Evolutionary conservation across 2,113 vertebrate species (phyloP).

Genomic region (Phaethornis superciliosus): DNA sequence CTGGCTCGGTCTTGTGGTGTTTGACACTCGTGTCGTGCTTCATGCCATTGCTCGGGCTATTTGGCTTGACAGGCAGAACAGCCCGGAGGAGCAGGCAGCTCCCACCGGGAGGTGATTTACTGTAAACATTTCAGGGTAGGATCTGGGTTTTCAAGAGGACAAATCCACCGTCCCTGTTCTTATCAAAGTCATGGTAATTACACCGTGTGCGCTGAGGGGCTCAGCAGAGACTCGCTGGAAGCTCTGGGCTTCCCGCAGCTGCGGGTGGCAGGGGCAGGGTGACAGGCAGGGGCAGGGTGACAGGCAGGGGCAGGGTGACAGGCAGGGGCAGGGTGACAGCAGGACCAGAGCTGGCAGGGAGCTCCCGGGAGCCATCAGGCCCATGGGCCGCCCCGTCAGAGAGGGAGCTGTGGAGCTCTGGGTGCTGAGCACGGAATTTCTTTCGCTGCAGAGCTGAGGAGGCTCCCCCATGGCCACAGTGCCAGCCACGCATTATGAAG

Average conservation of each 20-base stretch:
- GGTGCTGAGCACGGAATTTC: not conserved
- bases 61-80: not conserved
- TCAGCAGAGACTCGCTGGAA: not conserved
- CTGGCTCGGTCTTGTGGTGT: not conserved
- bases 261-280: rapidly evolving
- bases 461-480: rapidly evolving
- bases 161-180: not conserved
- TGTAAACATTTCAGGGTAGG: not conserved
- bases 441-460: not conserved
- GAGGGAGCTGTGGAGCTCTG: not conserved
- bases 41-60: not conserved
- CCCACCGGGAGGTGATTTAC: not conserved
- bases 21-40: not conserved
- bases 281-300: rapidly evolving
- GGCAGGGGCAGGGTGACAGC: rapidly evolving
- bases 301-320: rapidly evolving
- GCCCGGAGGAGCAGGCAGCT: not conserved
- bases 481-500: rapidly evolving
- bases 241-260: not conserved
- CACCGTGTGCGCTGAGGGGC: rapidly evolving
- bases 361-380: rapidly evolving
- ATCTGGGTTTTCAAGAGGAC: not conserved
- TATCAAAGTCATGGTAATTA: not conserved
- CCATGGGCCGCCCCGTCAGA: rapidly evolving
- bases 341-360: not conserved